Evolutionary conservation across 2,888 invertebrate genomes (phyloP).

Genomic region (Cephus spinipes): DNA sequence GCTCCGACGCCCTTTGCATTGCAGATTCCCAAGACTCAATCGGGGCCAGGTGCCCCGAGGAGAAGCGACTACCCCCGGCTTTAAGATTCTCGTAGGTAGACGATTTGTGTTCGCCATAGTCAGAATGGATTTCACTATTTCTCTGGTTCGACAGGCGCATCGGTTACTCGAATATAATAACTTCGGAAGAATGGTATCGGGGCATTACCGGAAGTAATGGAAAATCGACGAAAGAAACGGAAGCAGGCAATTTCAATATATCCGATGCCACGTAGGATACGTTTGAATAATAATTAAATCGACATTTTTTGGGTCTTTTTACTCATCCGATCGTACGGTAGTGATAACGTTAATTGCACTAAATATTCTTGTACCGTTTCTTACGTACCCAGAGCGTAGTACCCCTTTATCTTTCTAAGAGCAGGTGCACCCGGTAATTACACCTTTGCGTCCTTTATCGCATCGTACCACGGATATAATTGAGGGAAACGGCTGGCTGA

Average conservation of each 20-base stretch:
- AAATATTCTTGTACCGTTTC: background rate
- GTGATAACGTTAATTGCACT: background rate
- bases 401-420: constrained; percentile 18
- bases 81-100: background rate
- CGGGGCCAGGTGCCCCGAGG: constrained; percentile 14
- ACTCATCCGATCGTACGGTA: background rate
- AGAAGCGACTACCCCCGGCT: constrained; percentile 17
- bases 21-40: constrained; percentile 26
- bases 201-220: background rate
- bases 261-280: background rate
- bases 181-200: background rate
- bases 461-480: constrained; percentile 49
- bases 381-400: background rate
- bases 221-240: background rate
- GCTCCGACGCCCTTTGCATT: constrained; percentile 17
- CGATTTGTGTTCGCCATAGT: background rate
- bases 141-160: background rate
- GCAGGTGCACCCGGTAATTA: constrained; percentile 51
- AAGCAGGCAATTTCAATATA: background rate
- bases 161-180: background rate
- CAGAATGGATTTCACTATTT: background rate
- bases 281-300: background rate
- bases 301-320: background rate
- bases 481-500: constrained; percentile 32
- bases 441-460: constrained; percentile 44